Evolutionary conservation across 2,888 invertebrate genomes (phyloP), one percentile per base, ranked within the genome.

Genomic region (Plagodis pulveraria): DNA sequence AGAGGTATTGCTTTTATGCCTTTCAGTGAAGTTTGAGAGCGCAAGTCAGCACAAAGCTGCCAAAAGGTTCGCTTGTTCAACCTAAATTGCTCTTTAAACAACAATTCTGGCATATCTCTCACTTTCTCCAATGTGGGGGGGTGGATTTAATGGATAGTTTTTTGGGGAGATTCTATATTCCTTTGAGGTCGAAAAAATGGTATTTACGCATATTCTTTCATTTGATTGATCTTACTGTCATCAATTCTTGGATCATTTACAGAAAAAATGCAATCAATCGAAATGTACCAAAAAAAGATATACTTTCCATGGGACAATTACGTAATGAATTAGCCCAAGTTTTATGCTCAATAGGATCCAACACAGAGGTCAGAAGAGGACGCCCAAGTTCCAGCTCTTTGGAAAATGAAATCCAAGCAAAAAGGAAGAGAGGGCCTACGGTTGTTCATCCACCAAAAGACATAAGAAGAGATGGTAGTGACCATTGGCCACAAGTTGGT

Each of bases 161-260:
- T n/a, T 36, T 36, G 36, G 36, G 36, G 36, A 50, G 44, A 46
- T 44, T 12, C 44, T 22, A 22, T 12, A 44, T 44, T 44, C 12
- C 44, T 12, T 12, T 44, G 44, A 44, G 44, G 22, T 8, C 12
- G 5, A 11, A 22, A 44, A 44, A 44, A 22, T 44, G 44, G 44
- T 44, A 44, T 44, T 22, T 44, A 12, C 44, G 44, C 22, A 44
- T 44, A 11, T 44, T 44, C 72, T 36, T 36, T 36, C 36, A 35
- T 35, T 35, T 7, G 35, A 5, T 35, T 35, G 35, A 73, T 64
- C 71, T 75, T 66, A 67, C 72, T 57, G 66, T 73, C 53, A 77
- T 76, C 60, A 74, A 77, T 69, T 62, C 73, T 58, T 75, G 74
- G 74, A 66, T 75, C 60, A 64, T 72, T 5, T 73, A 74, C 66